Conservation (phyloP, 2,797 vertebrate genomes). For the Distichodus sexfasciatus region DNA sequence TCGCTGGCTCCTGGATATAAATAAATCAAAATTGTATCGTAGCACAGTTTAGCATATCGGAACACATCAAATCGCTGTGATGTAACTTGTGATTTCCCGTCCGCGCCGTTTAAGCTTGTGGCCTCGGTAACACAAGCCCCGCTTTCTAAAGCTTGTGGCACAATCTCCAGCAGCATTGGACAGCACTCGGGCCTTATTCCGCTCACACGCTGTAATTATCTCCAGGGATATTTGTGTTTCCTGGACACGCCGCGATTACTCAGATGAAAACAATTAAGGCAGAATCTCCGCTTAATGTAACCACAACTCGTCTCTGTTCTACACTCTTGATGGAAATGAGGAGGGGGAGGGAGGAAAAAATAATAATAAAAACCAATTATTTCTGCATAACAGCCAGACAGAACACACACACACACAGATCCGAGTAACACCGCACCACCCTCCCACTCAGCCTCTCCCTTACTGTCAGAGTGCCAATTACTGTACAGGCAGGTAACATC, state of each 20-base stretch:
- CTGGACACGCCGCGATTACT: conserved; percentile 48
- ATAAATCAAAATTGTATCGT: no score
- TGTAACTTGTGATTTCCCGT: no score
- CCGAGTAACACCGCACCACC: conserved; percentile 31
- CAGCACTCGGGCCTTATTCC: conserved; percentile 37
- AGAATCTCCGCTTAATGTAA: conserved; percentile 43
- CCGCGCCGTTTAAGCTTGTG: background rate
- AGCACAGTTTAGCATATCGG: no score
- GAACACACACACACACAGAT: conserved; percentile 21
- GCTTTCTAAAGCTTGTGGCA: conserved; percentile 9
- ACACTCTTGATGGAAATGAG: conserved; percentile 42
- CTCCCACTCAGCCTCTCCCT: conserved; percentile 55
- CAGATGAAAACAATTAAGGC: conserved; percentile 50
- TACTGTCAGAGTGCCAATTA: conserved; percentile 60
- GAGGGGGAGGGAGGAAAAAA: conserved; percentile 20
- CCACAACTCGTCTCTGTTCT: conserved; percentile 26
- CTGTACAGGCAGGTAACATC: conserved; percentile 46
- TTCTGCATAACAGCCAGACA: conserved; percentile 53
- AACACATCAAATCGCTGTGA: no score
- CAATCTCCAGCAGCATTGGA: conserved; percentile 23
- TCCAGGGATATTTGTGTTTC: conserved; percentile 49
- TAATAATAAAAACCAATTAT: conserved; percentile 58
- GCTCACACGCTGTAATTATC: conserved; percentile 53
- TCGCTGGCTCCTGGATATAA: no score
- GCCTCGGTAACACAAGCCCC: background rate